Evolutionary conservation across 1,140 invertebrate species (phyloP).

Genomic region (Drosophila funebris): DNA sequence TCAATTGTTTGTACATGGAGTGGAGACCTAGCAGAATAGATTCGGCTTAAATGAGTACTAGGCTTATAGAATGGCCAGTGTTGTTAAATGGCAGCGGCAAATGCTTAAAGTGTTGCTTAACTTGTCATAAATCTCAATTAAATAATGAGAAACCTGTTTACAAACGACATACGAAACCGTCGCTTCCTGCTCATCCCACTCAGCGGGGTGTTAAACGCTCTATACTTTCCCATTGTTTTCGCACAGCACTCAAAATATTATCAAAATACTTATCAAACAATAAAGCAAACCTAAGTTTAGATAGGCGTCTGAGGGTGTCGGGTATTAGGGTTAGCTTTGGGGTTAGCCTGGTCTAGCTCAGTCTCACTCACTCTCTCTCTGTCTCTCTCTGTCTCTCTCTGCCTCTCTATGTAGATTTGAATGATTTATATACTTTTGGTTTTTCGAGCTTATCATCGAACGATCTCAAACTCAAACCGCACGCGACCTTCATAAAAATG

Average conservation of each 20-base stretch:
- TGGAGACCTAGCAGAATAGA: too few relatives aligned
- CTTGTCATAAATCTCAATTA: conserved; percentile 66
- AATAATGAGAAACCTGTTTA: conserved; percentile 44
- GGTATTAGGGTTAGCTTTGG: conserved; percentile 45
- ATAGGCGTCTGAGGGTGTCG: conserved; percentile 8
- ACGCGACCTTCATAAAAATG: conserved; percentile 82
- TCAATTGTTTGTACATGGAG: too few relatives aligned
- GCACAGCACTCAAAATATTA: conserved; percentile 62
- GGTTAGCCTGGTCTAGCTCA: conserved; percentile 16
- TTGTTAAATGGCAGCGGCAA: background rate
- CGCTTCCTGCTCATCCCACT: background rate
- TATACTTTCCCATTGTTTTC: conserved; percentile 35
- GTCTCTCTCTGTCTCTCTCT: background rate
- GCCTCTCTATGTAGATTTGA: conserved; percentile 38
- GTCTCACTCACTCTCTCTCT: background rate
- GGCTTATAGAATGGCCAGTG: background rate
- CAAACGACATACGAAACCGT: background rate
- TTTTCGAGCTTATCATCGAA: conserved; percentile 21
- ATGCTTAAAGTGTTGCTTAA: conserved; percentile 20
- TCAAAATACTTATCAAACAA: conserved; percentile 81
- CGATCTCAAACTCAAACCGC: conserved; percentile 66
- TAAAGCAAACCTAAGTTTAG: conserved; percentile 57
- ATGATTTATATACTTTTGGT: conserved; percentile 56
- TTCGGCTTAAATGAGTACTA: too few relatives aligned
- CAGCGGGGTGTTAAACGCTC: conserved; percentile 59